Conservation (phyloP, 1,140 invertebrate species). For the Oryctes rhinoceros region DNA sequence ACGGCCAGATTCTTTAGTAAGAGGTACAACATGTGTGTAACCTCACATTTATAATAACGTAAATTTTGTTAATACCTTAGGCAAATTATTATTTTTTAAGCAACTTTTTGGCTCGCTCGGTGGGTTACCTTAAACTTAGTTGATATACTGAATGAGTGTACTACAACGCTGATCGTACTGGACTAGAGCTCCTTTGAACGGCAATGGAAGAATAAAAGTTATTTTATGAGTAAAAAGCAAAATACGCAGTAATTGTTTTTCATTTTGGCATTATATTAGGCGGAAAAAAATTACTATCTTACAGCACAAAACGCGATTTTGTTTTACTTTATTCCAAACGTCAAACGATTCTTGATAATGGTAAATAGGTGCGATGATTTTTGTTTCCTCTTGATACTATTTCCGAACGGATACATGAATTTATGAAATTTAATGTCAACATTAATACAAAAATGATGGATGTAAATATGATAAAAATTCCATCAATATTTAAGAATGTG, state of each 20-base stretch:
- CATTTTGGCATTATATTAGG: constrained; percentile 4
- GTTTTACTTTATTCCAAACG: constrained; percentile 1
- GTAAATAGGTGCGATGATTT: neutral
- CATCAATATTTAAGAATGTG: too few relatives aligned
- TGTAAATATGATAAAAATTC: too few relatives aligned
- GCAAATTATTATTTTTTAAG: too few relatives aligned
- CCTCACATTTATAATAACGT: too few relatives aligned
- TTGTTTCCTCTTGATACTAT: neutral
- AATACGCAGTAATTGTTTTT: neutral
- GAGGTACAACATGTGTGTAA: too few relatives aligned
- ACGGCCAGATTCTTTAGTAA: too few relatives aligned
- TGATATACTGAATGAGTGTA: too few relatives aligned
- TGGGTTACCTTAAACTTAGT: too few relatives aligned
- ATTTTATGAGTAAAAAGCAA: neutral
- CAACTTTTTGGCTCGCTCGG: too few relatives aligned
- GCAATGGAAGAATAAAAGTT: neutral
- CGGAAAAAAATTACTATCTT: constrained; percentile 28
- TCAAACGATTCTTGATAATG: neutral
- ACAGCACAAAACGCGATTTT: neutral
- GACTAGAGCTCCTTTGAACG: neutral
- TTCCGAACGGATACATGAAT: neutral
- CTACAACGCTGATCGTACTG: neutral
- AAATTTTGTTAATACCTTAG: too few relatives aligned
- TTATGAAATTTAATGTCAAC: neutral
- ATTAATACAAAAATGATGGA: neutral